Base-by-base conservation (phyloP, 2,113 vertebrate genomes). In the Coreoperca whiteheadi region DNA sequence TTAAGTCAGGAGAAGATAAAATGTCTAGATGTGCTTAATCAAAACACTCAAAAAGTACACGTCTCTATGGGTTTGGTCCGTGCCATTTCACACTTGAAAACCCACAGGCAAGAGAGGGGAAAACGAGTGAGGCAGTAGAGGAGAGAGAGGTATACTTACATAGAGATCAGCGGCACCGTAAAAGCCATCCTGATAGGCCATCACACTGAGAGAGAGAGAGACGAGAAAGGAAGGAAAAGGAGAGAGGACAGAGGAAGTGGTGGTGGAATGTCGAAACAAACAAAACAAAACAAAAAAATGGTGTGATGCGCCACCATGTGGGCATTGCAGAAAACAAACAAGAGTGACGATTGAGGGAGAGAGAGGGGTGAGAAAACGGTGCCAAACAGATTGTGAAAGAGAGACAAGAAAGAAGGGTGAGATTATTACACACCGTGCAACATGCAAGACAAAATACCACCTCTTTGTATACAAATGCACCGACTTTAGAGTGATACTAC, bases 181-280 rank as follows among this genome's bases (percentile, higher is more conserved):
- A 95, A 96, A 96, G 80, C 96, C 96, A 93, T 96, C 96, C 93
- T 96, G 96, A 95, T 96, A 96, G 88, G 94, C 94, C 95, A 96
- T 96, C 94, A 96, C 94, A 78, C 96, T 96, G 91, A 93, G 92
- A 94, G 92, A 84, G 89, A 50, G 71, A 32, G 90, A 92, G 90
- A 80, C 57, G 39, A 81, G 65, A 77, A 16, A 73, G 57, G 57
- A 41, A 65, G 64, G 67, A 83, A 71, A 67, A 83, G 71, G 8
- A 77, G 65, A 72, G 57, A 81, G 61, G 23, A 78, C 48, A 81
- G 59, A 68, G 81, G 79, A 88, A n/a, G 78, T 37, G 54, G 87
- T 86, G 86, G 87, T 85, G 70, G 91, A 53, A 72, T 80, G 81
- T n/a, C 79, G 78, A 85, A 89, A 83, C 23, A 71, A 79, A 70